Conservation (phyloP, 2,888 invertebrate species). For the Noctua fimbriata region DNA sequence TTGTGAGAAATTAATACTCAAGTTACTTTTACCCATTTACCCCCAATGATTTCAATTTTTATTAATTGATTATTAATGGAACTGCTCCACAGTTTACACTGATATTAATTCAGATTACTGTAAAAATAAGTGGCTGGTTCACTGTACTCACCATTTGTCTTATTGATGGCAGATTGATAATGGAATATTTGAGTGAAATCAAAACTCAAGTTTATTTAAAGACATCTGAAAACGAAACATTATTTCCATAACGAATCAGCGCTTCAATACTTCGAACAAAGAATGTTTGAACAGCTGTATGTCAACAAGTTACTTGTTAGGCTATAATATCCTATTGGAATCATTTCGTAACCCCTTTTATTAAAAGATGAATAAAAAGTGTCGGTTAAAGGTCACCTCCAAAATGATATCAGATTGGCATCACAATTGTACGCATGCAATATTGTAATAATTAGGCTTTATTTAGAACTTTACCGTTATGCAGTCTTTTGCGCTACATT, state of each 20-base stretch:
- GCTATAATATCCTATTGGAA: constrained; percentile 47
- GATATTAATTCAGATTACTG: constrained; percentile 6
- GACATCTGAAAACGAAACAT: constrained; percentile 69
- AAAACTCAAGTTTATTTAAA: constrained; percentile 56
- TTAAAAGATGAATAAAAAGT: constrained; percentile 22
- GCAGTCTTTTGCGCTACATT: constrained; percentile 58
- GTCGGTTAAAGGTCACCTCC: constrained; percentile 54
- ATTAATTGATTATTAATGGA: constrained; percentile 32
- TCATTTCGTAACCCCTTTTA: constrained; percentile 9
- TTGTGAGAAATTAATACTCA: background rate
- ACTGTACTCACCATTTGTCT: constrained; percentile 67
- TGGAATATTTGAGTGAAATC: constrained; percentile 59
- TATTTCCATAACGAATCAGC: constrained; percentile 69
- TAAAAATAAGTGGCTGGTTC: constrained; percentile 12
- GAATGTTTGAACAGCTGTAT: constrained; percentile 67
- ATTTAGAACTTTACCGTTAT: constrained; percentile 68
- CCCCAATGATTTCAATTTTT: constrained; percentile 5
- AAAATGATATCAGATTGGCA: constrained; percentile 26
- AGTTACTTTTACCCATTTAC: background rate
- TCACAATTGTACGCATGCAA: constrained; percentile 17
- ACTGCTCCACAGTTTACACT: background rate
- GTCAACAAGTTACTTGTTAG: constrained; percentile 64
- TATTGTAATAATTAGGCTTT: constrained; percentile 33
- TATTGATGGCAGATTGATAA: constrained; percentile 41
- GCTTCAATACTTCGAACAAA: constrained; percentile 67